Evolutionary conservation across 2,797 vertebrate species (phyloP), one percentile per base, ranked within the genome.

Genomic region (Phrynocephalus vlangalii): DNA sequence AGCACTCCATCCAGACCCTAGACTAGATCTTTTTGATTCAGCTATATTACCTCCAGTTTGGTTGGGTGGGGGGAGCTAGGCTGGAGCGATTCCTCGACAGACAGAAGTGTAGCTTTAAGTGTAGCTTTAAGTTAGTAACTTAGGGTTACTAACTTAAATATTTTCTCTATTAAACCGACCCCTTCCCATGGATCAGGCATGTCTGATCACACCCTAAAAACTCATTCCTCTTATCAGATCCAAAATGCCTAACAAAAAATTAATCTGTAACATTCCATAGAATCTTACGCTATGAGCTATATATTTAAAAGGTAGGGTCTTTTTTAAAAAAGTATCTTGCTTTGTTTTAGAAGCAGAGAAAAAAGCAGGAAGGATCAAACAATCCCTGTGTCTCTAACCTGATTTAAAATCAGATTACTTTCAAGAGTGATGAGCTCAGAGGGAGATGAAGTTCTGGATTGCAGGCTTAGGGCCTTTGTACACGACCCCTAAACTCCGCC

Each of bases 261-360:
- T 88, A 88, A 85, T 44, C 48, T 7, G 24, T 88, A 88, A 85
- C 38, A n/a, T 56, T 71, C 71, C 20, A 30, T 60, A 71, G 30
- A 38, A 63, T 68, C 75, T 24, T 67, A 44, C 28, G 60, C 7
- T 79, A 66, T 22, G 71, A 48, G 87, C 63, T 87, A 82, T 87
- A 84, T 87, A 90, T 90, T 84, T 48, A 28, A 88, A 88, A 85
- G 60, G 22, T 50, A 56, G 6, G 2, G 10, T 77, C 11, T 20
- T 44, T 44, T 82, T 73, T 38, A 9, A 1, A 30, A 85, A 30
- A 33, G 44, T 30, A 7, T 28, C 2, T 3, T 13, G 50, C 20
- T 85, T 72, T 85, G 26, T 26, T 28, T 81, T 70, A 56, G 71
- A 76, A 76, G 9, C 30, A 20, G 13, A 3, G 48, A 70, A 28